A percentile compares a stretch with the other conserved stretches of the same genome.
These are phyloP conservation scores for Agonopterix arenella DNA, from an alignment of 2,888 invertebrate genomes.

Conservation along the genomic window DNA sequence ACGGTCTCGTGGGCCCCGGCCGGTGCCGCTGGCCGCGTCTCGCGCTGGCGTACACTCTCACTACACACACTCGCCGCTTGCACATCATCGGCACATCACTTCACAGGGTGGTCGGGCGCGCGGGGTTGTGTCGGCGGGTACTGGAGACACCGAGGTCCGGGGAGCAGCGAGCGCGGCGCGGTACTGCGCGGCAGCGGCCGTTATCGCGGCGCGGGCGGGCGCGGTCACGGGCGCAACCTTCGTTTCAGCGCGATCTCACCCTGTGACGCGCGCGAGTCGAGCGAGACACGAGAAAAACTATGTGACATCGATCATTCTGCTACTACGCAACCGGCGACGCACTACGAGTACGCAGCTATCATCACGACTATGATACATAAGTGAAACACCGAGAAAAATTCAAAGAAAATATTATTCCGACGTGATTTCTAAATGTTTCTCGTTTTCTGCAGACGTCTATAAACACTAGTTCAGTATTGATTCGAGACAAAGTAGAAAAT, in stretches of 20 bases:
- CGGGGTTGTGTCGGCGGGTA: slow-evolving; percentile 19
- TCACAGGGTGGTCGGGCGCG: slow-evolving; percentile 15
- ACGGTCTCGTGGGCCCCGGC: slow-evolving; percentile 43
- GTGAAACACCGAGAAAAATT: no score
- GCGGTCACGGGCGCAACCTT: slow-evolving; percentile 75
- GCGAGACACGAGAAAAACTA: slow-evolving; percentile 20
- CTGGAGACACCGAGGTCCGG: slow-evolving; percentile 48
- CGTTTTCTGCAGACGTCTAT: no score
- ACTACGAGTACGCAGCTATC: slow-evolving; percentile 11
- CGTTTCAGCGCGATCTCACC: slow-evolving; percentile 62
- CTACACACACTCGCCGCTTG: slow-evolving; percentile 53
- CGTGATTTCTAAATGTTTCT: no score
- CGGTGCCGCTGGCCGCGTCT: slow-evolving; percentile 45
- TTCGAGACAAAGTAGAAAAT: no score
- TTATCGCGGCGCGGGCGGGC: slow-evolving; percentile 49
- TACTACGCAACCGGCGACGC: slow-evolving; percentile 41
- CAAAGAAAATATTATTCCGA: no score
- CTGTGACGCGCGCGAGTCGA: slow-evolving; percentile 41
- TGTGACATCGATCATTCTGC: slow-evolving; percentile 8
- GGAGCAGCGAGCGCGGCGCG: slow-evolving; percentile 61
- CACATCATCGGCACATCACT: slow-evolving; percentile 70
- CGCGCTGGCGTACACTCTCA: slow-evolving; percentile 41
- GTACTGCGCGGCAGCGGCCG: slow-evolving; percentile 46
- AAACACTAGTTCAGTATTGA: no score
- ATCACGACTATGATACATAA: no score